These are phyloP conservation scores for Neosilurus mollespiculum DNA, from an alignment of 2,797 vertebrate species.

Conservation along the genomic window DNA sequence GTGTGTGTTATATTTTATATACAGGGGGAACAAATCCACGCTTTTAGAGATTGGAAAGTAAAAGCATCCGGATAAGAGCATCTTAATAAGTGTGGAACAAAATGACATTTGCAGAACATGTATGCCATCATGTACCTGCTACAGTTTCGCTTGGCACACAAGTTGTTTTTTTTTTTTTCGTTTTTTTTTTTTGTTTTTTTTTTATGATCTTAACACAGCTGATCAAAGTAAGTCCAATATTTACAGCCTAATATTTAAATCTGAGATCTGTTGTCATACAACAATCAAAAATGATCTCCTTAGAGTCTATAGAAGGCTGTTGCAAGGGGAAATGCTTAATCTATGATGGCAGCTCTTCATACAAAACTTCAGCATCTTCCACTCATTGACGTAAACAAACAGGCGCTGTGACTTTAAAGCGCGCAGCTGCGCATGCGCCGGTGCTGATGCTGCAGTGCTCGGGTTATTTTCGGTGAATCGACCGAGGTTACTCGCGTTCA, in stretches of 20 bases:
- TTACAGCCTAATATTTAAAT: neutral
- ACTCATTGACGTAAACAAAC: conserved; percentile 19
- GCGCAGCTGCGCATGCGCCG: conserved; percentile 77
- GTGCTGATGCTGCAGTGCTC: conserved; percentile 77
- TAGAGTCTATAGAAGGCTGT: neutral
- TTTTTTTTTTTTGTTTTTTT: too few species aligned
- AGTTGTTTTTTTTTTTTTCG: too few species aligned
- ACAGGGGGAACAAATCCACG: neutral
- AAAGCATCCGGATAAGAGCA: neutral
- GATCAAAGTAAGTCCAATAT: neutral
- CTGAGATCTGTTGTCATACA: neutral
- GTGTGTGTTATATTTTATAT: neutral
- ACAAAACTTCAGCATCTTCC: neutral
- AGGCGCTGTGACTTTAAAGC: conserved; percentile 73
- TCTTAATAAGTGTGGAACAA: neutral
- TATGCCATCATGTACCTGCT: neutral
- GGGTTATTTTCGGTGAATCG: conserved; percentile 82
- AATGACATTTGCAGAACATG: neutral
- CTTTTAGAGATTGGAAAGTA: too few species aligned
- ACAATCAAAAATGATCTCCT: neutral
- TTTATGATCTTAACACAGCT: neutral
- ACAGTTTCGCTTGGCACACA: too few species aligned
- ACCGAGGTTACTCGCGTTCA: conserved; percentile 81
- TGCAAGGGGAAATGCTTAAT: neutral
- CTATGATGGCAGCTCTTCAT: neutral